Percentiles rank a stretch among this genome's conserved stretches.
phyloP scores from a whole-genome alignment of 1,140 invertebrate genomes.

The Zeugodacus cucurbitae region DNA sequence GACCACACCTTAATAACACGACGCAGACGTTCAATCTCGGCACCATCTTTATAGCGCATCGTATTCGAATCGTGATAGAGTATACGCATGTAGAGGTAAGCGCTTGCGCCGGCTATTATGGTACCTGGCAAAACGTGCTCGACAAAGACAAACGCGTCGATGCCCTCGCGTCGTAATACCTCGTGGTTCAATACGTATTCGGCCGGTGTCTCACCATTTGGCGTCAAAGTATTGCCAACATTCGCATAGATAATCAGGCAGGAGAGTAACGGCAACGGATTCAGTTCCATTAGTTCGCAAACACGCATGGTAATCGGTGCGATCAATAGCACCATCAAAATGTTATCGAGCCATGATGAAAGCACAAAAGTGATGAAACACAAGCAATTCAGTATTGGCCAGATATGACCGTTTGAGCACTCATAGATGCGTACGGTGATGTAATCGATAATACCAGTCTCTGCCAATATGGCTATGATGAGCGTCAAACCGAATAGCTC shows the following conservation, averaged over 20 bases:
- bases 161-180: background rate
- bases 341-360: background rate
- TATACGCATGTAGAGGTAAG: slow-evolving; percentile 34
- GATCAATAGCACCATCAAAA: background rate
- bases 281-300: slow-evolving; percentile 40
- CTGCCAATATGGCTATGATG: slow-evolving; percentile 38
- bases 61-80: slow-evolving; percentile 4
- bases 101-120: background rate
- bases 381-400: slow-evolving; percentile 35
- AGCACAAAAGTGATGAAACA: background rate
- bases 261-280: slow-evolving; percentile 25
- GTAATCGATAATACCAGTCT: slow-evolving; percentile 40
- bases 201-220: background rate
- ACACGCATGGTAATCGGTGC: slow-evolving; percentile 36
- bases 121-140: slow-evolving; percentile 8
- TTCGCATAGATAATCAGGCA: slow-evolving; percentile 41
- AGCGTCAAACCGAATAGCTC: slow-evolving; percentile 31
- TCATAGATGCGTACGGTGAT: slow-evolving; percentile 37
- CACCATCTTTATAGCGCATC: slow-evolving; percentile 26
- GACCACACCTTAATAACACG: slow-evolving; percentile 34
- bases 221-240: background rate
- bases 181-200: background rate
- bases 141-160: background rate
- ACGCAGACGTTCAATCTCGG: slow-evolving; percentile 22
- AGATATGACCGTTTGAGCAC: slow-evolving; percentile 41